These are phyloP conservation scores for Salminus brasiliensis DNA, from an alignment of 2,113 vertebrate species.

Conservation along the genomic window DNA sequence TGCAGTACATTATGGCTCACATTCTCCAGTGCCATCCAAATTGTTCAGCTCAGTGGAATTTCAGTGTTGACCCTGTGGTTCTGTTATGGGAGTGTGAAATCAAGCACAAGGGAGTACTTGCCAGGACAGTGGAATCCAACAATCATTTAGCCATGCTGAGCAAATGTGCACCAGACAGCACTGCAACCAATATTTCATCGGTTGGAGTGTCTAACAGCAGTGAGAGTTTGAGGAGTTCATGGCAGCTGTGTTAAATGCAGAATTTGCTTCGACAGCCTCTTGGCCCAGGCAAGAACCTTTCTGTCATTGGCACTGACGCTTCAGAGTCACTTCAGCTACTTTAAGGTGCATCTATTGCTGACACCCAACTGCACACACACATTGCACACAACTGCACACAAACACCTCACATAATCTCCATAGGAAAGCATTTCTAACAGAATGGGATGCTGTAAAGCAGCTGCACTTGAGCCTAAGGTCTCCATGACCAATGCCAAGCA, in stretches of 20 bases:
- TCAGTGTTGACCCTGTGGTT: slow-evolving; percentile 47
- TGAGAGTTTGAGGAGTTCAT: not conserved
- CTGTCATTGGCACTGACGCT: slow-evolving; percentile 5
- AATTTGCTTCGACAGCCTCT: slow-evolving; percentile 24
- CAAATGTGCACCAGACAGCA: slow-evolving; percentile 36
- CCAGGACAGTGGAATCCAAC: slow-evolving; percentile 26
- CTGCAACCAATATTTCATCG: slow-evolving; percentile 19
- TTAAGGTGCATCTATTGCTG: no score
- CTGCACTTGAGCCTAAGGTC: no score
- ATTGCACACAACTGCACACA: no score
- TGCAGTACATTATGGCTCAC: not conserved
- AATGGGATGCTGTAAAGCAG: no score
- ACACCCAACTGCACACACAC: no score
- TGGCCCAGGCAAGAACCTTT: not conserved
- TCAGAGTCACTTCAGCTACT: not conserved
- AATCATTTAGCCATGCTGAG: slow-evolving; percentile 24
- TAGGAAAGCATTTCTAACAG: no score
- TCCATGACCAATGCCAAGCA: no score
- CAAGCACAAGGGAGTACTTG: slow-evolving; percentile 27
- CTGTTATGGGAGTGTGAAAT: slow-evolving; percentile 46
- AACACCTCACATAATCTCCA: no score
- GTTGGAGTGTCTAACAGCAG: no score
- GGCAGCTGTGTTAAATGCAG: not conserved
- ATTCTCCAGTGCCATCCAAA: slow-evolving; percentile 19
- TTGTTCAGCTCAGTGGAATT: slow-evolving; percentile 37